Evolutionary conservation across 1,140 invertebrate species (phyloP), one percentile per base, ranked within the genome.

Genomic region (Ceratina australensis): DNA sequence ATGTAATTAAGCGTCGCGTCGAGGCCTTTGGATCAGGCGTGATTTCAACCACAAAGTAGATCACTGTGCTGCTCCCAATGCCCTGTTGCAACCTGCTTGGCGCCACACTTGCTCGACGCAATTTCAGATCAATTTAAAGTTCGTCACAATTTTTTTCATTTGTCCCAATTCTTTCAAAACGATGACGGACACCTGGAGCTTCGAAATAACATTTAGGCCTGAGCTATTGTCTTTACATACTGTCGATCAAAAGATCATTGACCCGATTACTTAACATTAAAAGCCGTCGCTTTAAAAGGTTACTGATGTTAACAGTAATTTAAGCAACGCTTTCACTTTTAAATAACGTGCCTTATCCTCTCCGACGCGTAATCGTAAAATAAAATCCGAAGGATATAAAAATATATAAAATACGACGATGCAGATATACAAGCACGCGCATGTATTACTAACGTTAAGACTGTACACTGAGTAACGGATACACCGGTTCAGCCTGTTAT

Each of bases 21-120:
- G 33, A 42, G 33, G 33, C 22, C 72, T 72, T 64, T 8, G 24
- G 68, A 49, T 57, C 75, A 26, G 60, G 20, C 75, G 50, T 26
- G 67, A 64, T 72, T 76, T 72, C 50, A 72, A 64, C 59, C 24
- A 71, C 28, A 64, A 56, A 47, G 50, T 64, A 24, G 42, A 52
- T 60, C 74, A 61, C 26, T 13, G 47, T 59, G 54, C 18, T 59
- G 26, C n/a, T 50, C 12, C 16, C 20, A 65, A 20, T 20, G 33
- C 3, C n/a, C 2, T 50, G 65, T 61, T 54, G 72, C 22, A 69
- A 50, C 47, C 54, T 22, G 22, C 59, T 60, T 75, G 24, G 15
- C n/a, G 15, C 24, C 47, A 42, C 8, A 22, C 15, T 76, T 49
- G 28, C 24, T 67, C 42, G 15, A 33, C 3, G 3, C 8, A 54